Evolutionary conservation across 2,797 vertebrate species (phyloP).

Genomic region (Phataginus tetradactyla): DNA sequence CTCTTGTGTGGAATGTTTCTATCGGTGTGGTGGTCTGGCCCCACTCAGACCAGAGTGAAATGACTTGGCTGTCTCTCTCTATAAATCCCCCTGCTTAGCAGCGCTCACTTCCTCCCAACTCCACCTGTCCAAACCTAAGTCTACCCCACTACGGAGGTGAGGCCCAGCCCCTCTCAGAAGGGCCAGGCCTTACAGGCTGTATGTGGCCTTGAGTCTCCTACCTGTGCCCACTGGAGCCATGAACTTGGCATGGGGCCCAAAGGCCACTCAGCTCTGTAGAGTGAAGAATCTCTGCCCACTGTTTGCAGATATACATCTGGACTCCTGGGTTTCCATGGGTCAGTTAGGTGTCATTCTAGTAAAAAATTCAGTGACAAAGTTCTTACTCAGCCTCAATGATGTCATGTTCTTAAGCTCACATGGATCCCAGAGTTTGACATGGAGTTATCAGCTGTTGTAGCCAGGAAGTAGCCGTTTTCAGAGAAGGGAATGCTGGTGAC

Average conservation of each 20-base stretch:
- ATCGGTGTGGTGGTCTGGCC: background rate
- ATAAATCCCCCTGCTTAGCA: accelerated
- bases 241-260: conserved; percentile 95
- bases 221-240: conserved; percentile 94
- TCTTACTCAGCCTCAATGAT: conserved; percentile 93
- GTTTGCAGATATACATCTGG: conserved; percentile 95
- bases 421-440: conserved; percentile 95
- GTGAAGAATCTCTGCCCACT: conserved; percentile 95
- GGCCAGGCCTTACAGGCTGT: conserved; percentile 89
- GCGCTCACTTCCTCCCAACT: background rate
- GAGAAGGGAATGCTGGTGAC: conserved; percentile 94
- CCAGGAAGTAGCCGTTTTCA: conserved; percentile 95
- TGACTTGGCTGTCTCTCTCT: background rate
- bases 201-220: conserved; percentile 92
- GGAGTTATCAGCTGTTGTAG: conserved; percentile 94
- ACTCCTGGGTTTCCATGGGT: conserved; percentile 93
- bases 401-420: conserved; percentile 97
- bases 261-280: conserved; percentile 94
- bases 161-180: background rate
- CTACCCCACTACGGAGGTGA: background rate
- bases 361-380: conserved; percentile 94
- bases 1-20: background rate
- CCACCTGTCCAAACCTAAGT: background rate
- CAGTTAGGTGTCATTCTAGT: conserved; percentile 95
- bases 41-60: background rate